Percentiles rank a stretch among this genome's conserved stretches.
Evolutionary conservation across 1,140 invertebrate genomes (phyloP).

Genomic region (Drosophila mayri): DNA sequence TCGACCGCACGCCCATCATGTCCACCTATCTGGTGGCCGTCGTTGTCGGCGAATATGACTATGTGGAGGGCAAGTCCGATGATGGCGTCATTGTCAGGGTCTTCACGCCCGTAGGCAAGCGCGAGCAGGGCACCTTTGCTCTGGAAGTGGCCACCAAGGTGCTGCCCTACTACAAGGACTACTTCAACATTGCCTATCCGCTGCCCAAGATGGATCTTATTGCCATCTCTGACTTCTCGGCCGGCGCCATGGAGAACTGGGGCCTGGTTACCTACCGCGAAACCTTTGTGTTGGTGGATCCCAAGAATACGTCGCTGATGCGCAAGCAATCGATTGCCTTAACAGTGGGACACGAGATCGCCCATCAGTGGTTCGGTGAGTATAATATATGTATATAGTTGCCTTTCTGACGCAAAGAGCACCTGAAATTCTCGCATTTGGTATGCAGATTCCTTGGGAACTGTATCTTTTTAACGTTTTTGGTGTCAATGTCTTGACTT

Average conservation of each 20-base stretch:
- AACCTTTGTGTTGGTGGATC: slow-evolving; percentile 93
- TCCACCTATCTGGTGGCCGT: slow-evolving; percentile 97
- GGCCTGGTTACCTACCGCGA: slow-evolving; percentile 91
- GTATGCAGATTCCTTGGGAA: slow-evolving; percentile 15
- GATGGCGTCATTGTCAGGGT: slow-evolving; percentile 95
- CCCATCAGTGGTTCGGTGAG: slow-evolving; percentile 94
- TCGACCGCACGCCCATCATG: slow-evolving; percentile 96
- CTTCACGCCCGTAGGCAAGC: slow-evolving; percentile 96
- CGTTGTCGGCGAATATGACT: slow-evolving; percentile 97
- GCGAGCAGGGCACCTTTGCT: slow-evolving; percentile 96
- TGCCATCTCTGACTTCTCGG: slow-evolving; percentile 96
- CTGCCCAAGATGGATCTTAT: slow-evolving; percentile 98
- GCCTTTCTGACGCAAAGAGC: slow-evolving; percentile 9
- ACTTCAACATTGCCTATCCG: slow-evolving; percentile 97
- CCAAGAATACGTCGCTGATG: slow-evolving; percentile 92
- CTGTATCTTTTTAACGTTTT: neutral
- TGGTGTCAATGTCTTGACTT: slow-evolving; percentile 20
- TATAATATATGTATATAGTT: neutral
- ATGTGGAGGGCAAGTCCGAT: slow-evolving; percentile 91
- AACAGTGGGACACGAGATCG: slow-evolving; percentile 95
- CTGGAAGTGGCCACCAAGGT: slow-evolving; percentile 94
- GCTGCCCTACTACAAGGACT: slow-evolving; percentile 96
- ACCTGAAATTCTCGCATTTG: slow-evolving; percentile 21
- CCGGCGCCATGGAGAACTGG: slow-evolving; percentile 99
- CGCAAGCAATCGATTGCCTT: slow-evolving; percentile 95